phyloP scores from a whole-genome alignment of 2,888 invertebrate genomes.

The Leucophora obtusa region DNA sequence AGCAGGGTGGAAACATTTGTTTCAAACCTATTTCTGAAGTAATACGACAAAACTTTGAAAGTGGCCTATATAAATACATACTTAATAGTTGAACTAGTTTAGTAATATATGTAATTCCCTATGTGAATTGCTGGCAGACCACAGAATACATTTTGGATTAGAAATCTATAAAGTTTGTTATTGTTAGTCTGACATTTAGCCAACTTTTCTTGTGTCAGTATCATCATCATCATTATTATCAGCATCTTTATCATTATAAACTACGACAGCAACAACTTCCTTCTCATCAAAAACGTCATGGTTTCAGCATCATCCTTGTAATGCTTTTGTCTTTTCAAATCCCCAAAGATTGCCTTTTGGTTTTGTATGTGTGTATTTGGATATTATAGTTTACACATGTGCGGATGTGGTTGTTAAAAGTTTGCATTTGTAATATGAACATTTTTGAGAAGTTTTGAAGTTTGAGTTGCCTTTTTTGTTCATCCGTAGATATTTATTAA shows the following conservation, averaged over 20 bases:
- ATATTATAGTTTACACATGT: not conserved
- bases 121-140: not conserved
- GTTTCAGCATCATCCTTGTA: not conserved
- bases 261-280: conserved; percentile 24
- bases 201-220: not conserved
- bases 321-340: conserved; percentile 8
- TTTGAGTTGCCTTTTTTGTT: conserved; percentile 7
- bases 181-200: conserved; percentile 16
- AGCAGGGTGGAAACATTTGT: too few species aligned
- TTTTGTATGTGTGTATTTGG: not conserved
- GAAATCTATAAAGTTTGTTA: conserved; percentile 18
- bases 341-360: conserved; percentile 11
- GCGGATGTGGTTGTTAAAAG: conserved; percentile 30
- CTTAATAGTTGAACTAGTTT: not conserved
- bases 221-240: not conserved
- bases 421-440: conserved; percentile 3
- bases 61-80: too few species aligned
- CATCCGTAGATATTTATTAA: conserved; percentile 14
- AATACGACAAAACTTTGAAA: too few species aligned
- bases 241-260: not conserved
- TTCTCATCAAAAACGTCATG: conserved; percentile 21
- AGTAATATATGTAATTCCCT: not conserved
- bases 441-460: not conserved
- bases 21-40: too few species aligned
- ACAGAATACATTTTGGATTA: not conserved